Evolutionary conservation across 37 sponge, comb jelly and placozoan genomes (phyloP).

Genomic region (Dysidea cf. avara): DNA sequence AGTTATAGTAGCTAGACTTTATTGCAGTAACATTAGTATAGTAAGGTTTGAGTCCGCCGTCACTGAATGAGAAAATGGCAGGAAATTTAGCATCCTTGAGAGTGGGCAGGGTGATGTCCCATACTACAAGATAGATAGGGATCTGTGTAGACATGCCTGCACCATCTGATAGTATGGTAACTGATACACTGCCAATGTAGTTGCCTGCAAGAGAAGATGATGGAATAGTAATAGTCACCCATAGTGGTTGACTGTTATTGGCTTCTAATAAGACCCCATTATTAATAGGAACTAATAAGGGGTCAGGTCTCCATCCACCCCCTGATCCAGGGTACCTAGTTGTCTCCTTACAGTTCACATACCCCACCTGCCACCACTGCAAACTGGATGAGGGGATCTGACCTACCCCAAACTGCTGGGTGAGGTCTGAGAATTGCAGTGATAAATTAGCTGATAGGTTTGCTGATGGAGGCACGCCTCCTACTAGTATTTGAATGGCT

Average conservation of each 20-base stretch:
- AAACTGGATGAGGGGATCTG: not conserved
- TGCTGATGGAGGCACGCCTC: not conserved
- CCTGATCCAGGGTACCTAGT: slow-evolving; percentile 18
- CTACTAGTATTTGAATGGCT: slow-evolving; percentile 14
- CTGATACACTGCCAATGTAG: slow-evolving; percentile 4
- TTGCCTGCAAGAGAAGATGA: not conserved
- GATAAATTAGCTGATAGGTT: slow-evolving; percentile 18
- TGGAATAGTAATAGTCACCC: slow-evolving; percentile 11
- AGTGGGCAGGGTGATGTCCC: slow-evolving; percentile 20
- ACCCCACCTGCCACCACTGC: slow-evolving; percentile 16
- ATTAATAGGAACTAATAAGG: not conserved
- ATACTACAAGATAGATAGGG: slow-evolving; percentile 3
- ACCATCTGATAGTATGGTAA: not conserved
- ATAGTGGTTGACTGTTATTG: slow-evolving; percentile 8
- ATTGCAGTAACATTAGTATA: not conserved
- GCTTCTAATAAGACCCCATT: slow-evolving; percentile 1
- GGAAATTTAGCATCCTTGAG: slow-evolving; percentile 5
- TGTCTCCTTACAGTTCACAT: slow-evolving; percentile 19
- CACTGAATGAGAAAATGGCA: slow-evolving; percentile 18
- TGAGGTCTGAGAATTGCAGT: not conserved
- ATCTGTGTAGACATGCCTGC: not conserved
- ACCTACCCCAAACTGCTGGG: not conserved
- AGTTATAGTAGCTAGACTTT: slow-evolving; percentile 1
- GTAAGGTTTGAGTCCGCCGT: not conserved
- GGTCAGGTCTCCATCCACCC: slow-evolving; percentile 31